phyloP scores from a whole-genome alignment of 2,888 invertebrate species.

The Sphecodes monilicornis region DNA sequence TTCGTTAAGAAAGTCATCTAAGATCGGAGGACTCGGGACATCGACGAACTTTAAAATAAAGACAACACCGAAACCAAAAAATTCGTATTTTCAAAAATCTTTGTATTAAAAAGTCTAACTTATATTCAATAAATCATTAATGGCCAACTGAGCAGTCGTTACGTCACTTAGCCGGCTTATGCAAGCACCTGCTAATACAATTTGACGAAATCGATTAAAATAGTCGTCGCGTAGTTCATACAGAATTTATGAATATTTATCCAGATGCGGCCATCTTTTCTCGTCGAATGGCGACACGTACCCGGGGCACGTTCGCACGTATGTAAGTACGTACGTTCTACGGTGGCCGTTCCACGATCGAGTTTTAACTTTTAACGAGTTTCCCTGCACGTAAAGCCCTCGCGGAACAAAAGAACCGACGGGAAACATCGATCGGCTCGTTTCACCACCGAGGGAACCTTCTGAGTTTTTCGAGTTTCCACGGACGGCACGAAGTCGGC shows the following conservation, averaged over 20 bases:
- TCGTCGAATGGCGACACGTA: neutral
- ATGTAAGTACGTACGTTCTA: neutral
- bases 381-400: slow-evolving; percentile 23
- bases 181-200: neutral
- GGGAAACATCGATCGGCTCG: slow-evolving; percentile 39
- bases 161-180: neutral
- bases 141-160: neutral
- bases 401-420: slow-evolving; percentile 27
- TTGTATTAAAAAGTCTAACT: neutral
- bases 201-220: neutral
- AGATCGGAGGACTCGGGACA: too few relatives aligned
- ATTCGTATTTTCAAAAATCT: neutral
- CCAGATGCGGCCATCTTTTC: slow-evolving; percentile 33
- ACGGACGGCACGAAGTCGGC: neutral
- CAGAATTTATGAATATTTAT: slow-evolving; percentile 57
- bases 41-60: too few relatives aligned
- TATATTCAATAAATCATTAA: neutral
- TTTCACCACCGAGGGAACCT: slow-evolving; percentile 2
- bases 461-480: neutral
- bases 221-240: neutral
- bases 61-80: too few relatives aligned
- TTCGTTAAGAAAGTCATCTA: too few relatives aligned
- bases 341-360: neutral
- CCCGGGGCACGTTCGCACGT: neutral
- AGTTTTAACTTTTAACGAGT: slow-evolving; percentile 54